Conservation (phyloP, 2,888 invertebrate genomes). For the Meteorus colon region DNA sequence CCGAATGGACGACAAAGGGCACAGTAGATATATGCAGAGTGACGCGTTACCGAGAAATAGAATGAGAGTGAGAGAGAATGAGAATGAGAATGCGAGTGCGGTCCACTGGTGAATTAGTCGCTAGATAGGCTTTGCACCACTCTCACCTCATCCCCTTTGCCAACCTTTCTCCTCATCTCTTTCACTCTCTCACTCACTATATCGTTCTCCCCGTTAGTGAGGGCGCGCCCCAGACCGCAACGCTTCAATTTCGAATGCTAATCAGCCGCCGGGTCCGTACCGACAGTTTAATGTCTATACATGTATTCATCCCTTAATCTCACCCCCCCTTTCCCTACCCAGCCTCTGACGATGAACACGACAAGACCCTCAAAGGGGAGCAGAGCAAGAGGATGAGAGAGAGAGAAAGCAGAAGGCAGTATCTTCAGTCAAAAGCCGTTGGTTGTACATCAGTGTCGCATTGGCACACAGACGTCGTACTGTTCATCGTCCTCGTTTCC, state of each 20-base stretch:
- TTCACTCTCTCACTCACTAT: conserved; percentile 6
- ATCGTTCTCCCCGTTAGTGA: conserved; percentile 20
- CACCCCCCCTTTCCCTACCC: background rate
- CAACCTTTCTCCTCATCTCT: conserved; percentile 8
- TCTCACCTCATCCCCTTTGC: conserved; percentile 28
- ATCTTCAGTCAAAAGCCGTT: conserved; percentile 42
- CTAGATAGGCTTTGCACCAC: conserved; percentile 17
- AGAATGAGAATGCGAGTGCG: conserved; percentile 39
- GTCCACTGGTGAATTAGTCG: conserved; percentile 36
- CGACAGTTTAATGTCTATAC: conserved; percentile 67
- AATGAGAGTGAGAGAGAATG: background rate
- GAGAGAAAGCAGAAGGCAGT: conserved; percentile 19
- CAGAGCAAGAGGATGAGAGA: background rate
- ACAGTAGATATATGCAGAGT: conserved; percentile 20
- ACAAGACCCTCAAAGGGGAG: background rate
- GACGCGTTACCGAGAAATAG: background rate
- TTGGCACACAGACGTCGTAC: background rate
- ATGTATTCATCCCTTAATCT: conserved; percentile 64
- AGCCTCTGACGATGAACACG: conserved; percentile 1
- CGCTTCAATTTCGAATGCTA: conserved; percentile 73
- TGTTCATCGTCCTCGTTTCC: background rate
- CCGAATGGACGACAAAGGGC: conserved; percentile 45
- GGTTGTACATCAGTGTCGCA: conserved; percentile 30
- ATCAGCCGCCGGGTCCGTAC: conserved; percentile 61
- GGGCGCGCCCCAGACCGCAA: conserved; percentile 60